These are phyloP conservation scores for Hirudo medicinalis DNA, from an alignment of 1,140 invertebrate species.

Conservation along the genomic window DNA sequence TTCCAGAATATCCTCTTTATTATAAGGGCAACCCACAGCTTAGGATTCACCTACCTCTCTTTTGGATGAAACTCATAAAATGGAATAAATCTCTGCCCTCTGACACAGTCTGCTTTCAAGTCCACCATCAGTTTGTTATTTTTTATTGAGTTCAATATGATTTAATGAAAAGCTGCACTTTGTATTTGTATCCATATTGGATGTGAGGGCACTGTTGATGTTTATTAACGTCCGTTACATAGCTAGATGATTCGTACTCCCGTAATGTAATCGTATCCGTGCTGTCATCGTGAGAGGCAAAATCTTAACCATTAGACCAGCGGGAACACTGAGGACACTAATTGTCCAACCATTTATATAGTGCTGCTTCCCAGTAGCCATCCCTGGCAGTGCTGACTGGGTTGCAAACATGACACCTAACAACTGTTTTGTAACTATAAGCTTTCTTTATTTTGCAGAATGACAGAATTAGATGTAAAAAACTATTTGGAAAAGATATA, in stretches of 20 bases:
- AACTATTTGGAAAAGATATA: conserved; percentile 93
- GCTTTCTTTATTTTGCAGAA: conserved; percentile 41
- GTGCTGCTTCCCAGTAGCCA: too few species aligned
- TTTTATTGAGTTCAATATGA: not conserved
- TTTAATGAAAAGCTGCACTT: too few species aligned
- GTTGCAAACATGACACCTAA: too few species aligned
- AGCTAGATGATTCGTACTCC: too few species aligned
- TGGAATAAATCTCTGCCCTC: conserved; percentile 49
- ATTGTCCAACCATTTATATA: not conserved
- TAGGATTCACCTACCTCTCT: conserved; percentile 75
- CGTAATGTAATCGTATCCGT: too few species aligned
- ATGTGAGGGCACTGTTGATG: too few species aligned
- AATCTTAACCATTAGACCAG: not conserved
- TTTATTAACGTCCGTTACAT: too few species aligned
- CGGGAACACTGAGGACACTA: not conserved
- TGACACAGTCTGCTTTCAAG: conserved; percentile 67
- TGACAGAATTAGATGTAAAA: conserved; percentile 70
- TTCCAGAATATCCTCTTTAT: conserved; percentile 61
- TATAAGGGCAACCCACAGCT: conserved; percentile 76
- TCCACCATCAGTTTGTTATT: conserved; percentile 52
- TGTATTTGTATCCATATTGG: too few species aligned
- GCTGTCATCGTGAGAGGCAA: too few species aligned
- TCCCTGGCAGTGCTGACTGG: too few species aligned
- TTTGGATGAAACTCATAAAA: conserved; percentile 78
- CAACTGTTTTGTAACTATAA: too few species aligned